Evolutionary conservation across 2,113 vertebrate species (phyloP), one percentile per base, ranked within the genome.

Genomic region (Anser brachyrhynchus): DNA sequence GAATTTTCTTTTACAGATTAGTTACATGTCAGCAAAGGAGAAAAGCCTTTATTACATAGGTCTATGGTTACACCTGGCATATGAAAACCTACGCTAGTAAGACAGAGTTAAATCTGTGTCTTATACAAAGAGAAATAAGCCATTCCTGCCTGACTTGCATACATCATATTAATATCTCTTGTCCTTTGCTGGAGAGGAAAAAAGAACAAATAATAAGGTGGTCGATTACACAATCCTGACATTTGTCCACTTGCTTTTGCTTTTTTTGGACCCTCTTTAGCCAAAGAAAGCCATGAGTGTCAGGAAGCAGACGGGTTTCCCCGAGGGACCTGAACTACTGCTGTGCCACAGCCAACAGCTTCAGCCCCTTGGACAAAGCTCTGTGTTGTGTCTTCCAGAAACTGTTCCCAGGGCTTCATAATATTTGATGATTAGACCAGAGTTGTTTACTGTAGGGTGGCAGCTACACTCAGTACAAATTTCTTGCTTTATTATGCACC

Each of bases 331-430:
- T 91, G 61, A 92, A 71, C 20, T 25, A 66, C 35, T 15, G 49
- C 21, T 0, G 0, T 93, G 84, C 66, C 88, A 96, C 85, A 85
- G 85, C 67, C 92, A 97, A 44, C 64, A 78, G 49, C 93, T 89
- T 89, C 78, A 93, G 49, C 64, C 61, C 70, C 73, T 95, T 94
- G 92, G 93, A 97, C 64, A 92, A 89, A 88, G 57, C 51, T 28
- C 43, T 88, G 8, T 88, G 78, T 87, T 84, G 37, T 85, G 75
- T 77, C 90, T 92, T 97, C 92, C 89, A 92, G 93, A 97, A 95
- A 54, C 65, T 65, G 78, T 96, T 97, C 95, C 95, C 95, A 92
- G 62, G 93, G 81, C 89, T 94, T 97, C 93, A 94, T 81, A 96
- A 96, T 92, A 95, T 95, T 93, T 95, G 82, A 73, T 88, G 35